These are phyloP conservation scores for Alectoris magna DNA, from an alignment of 2,797 vertebrate genomes.

Conservation along the genomic window DNA sequence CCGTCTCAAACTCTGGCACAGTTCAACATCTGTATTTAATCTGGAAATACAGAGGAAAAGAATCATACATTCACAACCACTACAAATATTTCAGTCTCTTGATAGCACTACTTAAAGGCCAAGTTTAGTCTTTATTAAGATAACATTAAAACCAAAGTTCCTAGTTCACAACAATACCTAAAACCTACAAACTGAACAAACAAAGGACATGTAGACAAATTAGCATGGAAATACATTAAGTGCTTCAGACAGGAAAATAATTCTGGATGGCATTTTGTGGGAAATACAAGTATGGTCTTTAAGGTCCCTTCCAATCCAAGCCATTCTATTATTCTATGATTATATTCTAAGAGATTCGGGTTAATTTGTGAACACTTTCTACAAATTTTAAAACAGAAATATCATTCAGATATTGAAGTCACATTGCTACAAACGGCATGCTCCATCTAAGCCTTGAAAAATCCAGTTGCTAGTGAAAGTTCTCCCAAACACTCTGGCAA, in stretches of 20 bases:
- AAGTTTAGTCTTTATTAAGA: neutral
- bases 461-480: neutral
- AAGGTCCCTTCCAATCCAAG: too few relatives aligned
- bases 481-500: neutral
- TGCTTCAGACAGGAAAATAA: neutral
- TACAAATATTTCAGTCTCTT: neutral
- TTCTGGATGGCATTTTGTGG: neutral
- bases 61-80: neutral
- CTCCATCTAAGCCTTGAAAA: neutral
- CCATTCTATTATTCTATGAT: too few relatives aligned
- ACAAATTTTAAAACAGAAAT: neutral
- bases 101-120: neutral
- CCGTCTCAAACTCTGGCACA: constrained; percentile 90
- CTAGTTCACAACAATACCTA: neutral
- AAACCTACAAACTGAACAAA: neutral
- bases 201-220: neutral
- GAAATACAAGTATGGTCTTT: neutral
- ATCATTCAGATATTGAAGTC: neutral
- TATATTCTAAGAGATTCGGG: neutral
- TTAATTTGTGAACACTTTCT: neutral
- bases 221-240: neutral
- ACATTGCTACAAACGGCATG: neutral
- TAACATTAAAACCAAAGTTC: neutral
- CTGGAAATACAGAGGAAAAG: constrained; percentile 76
- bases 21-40: constrained; percentile 94